These are phyloP conservation scores for Altica lythri DNA, from an alignment of 2,888 invertebrate species.

Conservation along the genomic window DNA sequence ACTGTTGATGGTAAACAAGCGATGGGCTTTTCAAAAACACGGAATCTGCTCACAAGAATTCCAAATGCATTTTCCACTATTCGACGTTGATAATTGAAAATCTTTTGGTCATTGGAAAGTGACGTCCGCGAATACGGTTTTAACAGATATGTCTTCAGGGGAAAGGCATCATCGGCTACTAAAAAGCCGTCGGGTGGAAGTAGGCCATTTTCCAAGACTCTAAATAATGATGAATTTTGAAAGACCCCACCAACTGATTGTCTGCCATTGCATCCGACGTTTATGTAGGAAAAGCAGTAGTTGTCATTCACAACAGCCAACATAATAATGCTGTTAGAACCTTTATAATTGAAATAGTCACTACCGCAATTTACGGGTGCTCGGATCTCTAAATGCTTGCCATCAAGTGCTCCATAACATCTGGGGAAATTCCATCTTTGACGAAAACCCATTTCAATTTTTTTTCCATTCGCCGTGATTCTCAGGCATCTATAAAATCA, in stretches of 20 bases:
- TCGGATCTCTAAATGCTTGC: not conserved
- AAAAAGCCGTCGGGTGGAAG: slow-evolving; percentile 9
- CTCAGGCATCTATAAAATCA: too few species aligned
- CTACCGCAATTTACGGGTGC: slow-evolving; percentile 4
- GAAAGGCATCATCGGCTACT: slow-evolving; percentile 29
- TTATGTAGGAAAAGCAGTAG: slow-evolving; percentile 6
- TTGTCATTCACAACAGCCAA: slow-evolving; percentile 3
- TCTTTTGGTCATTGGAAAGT: slow-evolving; percentile 12
- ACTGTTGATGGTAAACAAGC: too few species aligned
- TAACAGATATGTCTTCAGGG: too few species aligned
- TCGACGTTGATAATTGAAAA: slow-evolving; percentile 23
- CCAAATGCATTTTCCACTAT: slow-evolving; percentile 23
- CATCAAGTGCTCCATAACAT: not conserved
- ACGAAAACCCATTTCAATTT: not conserved
- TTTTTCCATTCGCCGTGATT: not conserved
- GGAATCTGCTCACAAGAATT: slow-evolving; percentile 29
- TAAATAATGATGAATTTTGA: too few species aligned
- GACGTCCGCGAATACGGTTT: too few species aligned
- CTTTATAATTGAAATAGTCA: too few species aligned
- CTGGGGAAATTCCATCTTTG: not conserved
- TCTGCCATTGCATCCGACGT: slow-evolving; percentile 2
- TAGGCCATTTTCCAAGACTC: too few species aligned
- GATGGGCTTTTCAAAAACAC: slow-evolving; percentile 31
- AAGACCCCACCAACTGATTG: too few species aligned
- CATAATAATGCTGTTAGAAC: too few species aligned